A percentile compares a stretch with the other conserved stretches of the same genome.
These are phyloP conservation scores for Lottia gigantea DNA, from an alignment of 2,888 invertebrate species.

Conservation along the genomic window DNA sequence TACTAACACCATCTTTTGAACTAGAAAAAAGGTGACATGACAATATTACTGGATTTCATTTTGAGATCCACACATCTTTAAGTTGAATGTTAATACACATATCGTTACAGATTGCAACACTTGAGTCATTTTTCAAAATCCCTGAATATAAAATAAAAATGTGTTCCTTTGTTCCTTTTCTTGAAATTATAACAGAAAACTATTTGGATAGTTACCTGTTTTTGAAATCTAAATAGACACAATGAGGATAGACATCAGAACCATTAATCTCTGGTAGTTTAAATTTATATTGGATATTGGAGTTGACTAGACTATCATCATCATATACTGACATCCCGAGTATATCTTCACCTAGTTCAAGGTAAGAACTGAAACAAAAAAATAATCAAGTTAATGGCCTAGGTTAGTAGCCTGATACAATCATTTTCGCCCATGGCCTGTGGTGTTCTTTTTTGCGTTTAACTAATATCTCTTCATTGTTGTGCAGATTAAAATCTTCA, in stretches of 20 bases:
- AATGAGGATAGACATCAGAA: conserved; percentile 1
- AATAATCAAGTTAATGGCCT: background rate
- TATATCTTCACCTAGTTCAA: conserved; percentile 15
- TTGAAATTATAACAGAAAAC: background rate
- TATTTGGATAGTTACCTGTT: conserved; percentile 14
- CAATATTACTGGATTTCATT: too few relatives aligned
- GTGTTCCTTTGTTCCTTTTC: background rate
- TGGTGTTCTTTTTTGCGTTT: too few relatives aligned
- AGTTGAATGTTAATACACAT: too few relatives aligned
- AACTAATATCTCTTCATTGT: too few relatives aligned
- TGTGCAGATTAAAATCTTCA: too few relatives aligned
- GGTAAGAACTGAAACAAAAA: background rate
- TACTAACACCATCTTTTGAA: too few relatives aligned
- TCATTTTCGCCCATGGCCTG: background rate
- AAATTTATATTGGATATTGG: conserved; percentile 12
- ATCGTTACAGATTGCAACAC: too few relatives aligned
- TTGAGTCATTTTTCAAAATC: too few relatives aligned
- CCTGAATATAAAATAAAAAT: background rate
- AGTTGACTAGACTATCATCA: background rate
- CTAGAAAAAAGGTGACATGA: too few relatives aligned
- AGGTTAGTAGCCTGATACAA: background rate
- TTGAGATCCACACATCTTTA: too few relatives aligned
- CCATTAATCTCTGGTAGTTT: background rate
- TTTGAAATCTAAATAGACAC: conserved; percentile 17
- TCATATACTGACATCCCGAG: conserved; percentile 15